These are phyloP conservation scores for Apis mellifera DNA, from an alignment of 1,140 invertebrate genomes.

Conservation along the genomic window DNA sequence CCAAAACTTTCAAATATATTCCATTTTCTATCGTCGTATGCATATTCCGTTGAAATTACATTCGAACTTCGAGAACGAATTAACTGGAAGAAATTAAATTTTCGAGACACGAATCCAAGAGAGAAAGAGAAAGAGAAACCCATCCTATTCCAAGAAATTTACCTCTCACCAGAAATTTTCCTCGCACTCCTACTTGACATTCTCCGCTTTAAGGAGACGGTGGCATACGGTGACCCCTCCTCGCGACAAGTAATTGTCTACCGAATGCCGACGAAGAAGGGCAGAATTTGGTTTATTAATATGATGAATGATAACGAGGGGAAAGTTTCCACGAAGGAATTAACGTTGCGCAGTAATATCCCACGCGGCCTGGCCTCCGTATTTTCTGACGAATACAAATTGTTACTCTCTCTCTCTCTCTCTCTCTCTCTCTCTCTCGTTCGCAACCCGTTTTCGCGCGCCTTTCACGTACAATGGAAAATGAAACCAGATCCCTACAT, in stretches of 20 bases:
- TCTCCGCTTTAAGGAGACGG: not conserved
- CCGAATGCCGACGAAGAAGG: not conserved
- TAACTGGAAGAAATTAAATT: no score
- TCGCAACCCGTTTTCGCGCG: slow-evolving; percentile 46
- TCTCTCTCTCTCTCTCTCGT: no score
- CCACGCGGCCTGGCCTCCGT: slow-evolving; percentile 35
- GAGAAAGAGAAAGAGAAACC: no score
- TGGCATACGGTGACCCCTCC: not conserved
- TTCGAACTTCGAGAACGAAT: no score
- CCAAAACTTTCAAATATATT: no score
- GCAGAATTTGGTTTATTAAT: slow-evolving; percentile 66
- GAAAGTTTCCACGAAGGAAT: slow-evolving; percentile 52
- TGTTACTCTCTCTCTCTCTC: slow-evolving; percentile 47
- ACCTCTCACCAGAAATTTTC: no score
- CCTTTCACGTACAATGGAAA: slow-evolving; percentile 50
- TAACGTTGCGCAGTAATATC: slow-evolving; percentile 46
- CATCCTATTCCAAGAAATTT: no score
- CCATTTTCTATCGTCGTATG: no score
- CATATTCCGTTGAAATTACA: no score
- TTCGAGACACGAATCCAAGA: no score
- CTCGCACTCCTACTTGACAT: not conserved
- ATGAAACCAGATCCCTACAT: slow-evolving; percentile 56
- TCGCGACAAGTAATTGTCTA: slow-evolving; percentile 28
- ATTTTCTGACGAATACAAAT: slow-evolving; percentile 70
- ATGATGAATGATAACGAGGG: slow-evolving; percentile 65